These are phyloP conservation scores for Intellagama lesueurii DNA, from an alignment of 2,797 vertebrate genomes.

Conservation along the genomic window DNA sequence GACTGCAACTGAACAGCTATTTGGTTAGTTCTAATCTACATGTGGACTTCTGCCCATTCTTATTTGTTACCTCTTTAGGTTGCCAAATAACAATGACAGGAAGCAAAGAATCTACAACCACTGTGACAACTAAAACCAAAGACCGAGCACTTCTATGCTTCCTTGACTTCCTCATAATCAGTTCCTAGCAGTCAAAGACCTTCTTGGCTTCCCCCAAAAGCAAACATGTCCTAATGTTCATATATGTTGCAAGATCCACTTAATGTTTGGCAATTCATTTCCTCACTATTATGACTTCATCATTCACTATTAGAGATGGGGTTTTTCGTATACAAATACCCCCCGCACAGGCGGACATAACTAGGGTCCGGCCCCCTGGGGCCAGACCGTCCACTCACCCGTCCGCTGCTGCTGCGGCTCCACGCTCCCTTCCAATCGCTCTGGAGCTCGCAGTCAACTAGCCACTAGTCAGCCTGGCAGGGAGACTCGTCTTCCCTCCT, in stretches of 20 bases:
- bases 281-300: neutral
- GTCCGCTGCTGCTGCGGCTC: no score
- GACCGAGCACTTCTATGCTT: neutral
- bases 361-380: no score
- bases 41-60: neutral
- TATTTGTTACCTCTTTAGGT: neutral
- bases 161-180: neutral
- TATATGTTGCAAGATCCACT: neutral
- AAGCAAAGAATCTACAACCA: neutral
- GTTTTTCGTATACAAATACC: no score
- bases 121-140: neutral
- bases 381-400: no score
- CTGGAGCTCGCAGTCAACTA: no score
- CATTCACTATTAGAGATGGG: neutral
- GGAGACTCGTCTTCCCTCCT: no score
- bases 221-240: neutral
- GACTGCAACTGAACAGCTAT: neutral
- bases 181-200: neutral
- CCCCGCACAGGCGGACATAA: no score
- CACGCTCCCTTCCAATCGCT: no score
- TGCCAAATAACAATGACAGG: neutral
- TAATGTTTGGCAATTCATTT: neutral
- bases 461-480: no score
- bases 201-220: neutral
- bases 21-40: neutral